These are phyloP conservation scores for Perca fluviatilis DNA, from an alignment of 2,113 vertebrate genomes.

Conservation along the genomic window DNA sequence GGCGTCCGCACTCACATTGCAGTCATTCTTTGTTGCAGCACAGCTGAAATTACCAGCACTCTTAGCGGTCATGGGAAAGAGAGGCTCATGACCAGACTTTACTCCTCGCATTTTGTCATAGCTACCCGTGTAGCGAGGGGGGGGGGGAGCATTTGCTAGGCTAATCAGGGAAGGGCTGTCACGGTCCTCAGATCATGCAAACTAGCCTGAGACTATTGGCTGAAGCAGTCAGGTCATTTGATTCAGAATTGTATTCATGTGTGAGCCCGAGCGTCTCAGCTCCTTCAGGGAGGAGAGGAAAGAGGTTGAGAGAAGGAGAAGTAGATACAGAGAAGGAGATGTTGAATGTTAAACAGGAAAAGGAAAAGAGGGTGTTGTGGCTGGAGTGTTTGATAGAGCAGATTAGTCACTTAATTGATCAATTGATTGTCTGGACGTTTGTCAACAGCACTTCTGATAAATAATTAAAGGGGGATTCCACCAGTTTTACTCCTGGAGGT, in stretches of 20 bases:
- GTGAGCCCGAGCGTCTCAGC: constrained; percentile 20
- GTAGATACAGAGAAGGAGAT: background rate
- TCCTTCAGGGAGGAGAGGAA: constrained; percentile 4
- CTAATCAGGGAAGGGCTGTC: constrained; percentile 56
- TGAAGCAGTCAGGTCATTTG: constrained; percentile 52
- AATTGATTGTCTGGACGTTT: background rate
- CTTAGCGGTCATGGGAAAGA: constrained; percentile 71
- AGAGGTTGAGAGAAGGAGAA: background rate
- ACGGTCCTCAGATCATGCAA: constrained; percentile 56
- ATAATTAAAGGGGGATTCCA: background rate
- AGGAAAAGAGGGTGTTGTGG: background rate
- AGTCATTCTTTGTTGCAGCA: constrained; percentile 73
- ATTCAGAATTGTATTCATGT: constrained; percentile 58
- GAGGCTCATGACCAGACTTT: constrained; percentile 74
- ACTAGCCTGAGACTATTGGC: constrained; percentile 40
- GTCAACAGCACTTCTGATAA: background rate
- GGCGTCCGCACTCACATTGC: constrained; percentile 70
- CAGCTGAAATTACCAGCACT: constrained; percentile 73
- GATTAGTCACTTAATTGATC: background rate
- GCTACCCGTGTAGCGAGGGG: background rate
- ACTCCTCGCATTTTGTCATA: constrained; percentile 66
- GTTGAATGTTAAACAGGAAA: background rate
- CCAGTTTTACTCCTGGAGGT: background rate
- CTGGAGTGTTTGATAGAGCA: background rate
- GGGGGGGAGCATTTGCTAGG: constrained; percentile 48